These are phyloP conservation scores for Sebastes taczanowskii DNA, from an alignment of 2,797 vertebrate genomes.

Conservation along the genomic window DNA sequence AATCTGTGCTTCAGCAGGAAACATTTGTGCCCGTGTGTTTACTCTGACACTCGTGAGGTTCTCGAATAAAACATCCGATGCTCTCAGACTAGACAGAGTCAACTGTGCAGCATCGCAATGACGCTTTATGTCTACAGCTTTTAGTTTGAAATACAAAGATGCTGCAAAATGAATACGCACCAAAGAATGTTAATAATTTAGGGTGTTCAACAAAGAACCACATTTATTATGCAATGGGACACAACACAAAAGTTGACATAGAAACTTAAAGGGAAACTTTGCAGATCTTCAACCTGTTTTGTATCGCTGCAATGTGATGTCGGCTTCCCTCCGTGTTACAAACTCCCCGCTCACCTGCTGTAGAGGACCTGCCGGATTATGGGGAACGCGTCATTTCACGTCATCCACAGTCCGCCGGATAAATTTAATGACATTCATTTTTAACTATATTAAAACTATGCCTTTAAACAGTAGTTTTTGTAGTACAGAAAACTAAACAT, in stretches of 20 bases:
- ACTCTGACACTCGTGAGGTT: constrained; percentile 23
- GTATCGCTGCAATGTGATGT: background rate
- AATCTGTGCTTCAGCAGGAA: constrained; percentile 4
- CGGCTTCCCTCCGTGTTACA: background rate
- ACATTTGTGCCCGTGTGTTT: constrained; percentile 35
- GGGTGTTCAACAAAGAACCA: background rate
- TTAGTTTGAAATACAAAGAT: constrained; percentile 1
- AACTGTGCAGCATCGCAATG: background rate
- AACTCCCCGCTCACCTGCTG: background rate
- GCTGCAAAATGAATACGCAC: background rate
- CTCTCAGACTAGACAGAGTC: background rate
- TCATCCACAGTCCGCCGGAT: background rate
- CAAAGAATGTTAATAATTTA: background rate
- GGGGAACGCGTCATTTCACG: background rate
- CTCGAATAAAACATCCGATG: constrained; percentile 14
- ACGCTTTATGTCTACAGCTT: constrained; percentile 1
- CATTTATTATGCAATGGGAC: background rate
- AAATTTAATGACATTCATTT: background rate
- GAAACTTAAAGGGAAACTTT: background rate
- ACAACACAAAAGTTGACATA: background rate
- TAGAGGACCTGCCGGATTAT: too few species aligned
- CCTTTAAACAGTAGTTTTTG: background rate
- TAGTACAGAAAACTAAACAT: background rate
- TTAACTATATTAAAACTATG: background rate
- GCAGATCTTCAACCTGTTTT: background rate